phyloP scores from a whole-genome alignment of 1,140 invertebrate genomes.

The Apis dorsata region DNA sequence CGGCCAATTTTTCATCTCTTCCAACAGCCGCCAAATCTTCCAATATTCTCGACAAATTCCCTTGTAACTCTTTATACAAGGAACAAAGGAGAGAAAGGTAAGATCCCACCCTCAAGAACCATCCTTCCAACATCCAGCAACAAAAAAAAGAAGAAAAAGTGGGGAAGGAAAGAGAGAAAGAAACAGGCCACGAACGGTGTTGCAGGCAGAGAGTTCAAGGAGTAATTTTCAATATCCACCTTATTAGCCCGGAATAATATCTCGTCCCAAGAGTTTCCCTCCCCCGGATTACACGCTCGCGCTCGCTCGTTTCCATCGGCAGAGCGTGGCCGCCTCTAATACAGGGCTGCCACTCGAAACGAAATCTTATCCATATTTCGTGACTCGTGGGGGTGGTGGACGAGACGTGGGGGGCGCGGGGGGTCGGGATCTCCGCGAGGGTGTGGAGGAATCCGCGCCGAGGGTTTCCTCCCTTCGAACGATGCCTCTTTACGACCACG shows the following conservation, averaged over 20 bases:
- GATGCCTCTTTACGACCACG: constrained; percentile 48
- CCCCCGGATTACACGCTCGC: constrained; percentile 56
- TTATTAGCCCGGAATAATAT: constrained; percentile 68
- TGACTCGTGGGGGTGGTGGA: constrained; percentile 20
- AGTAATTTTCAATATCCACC: constrained; percentile 68
- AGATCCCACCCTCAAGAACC: not conserved
- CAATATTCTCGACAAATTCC: constrained; percentile 14
- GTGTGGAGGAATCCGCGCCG: constrained; percentile 7
- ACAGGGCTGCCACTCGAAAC: constrained; percentile 45
- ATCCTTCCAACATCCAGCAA: not conserved
- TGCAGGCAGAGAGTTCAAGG: not conserved
- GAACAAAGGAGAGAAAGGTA: not conserved
- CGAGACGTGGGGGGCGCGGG: not conserved
- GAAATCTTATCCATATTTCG: constrained; percentile 63
- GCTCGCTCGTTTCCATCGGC: constrained; percentile 28
- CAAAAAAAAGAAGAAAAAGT: too few species aligned
- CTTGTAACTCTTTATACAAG: constrained; percentile 7
- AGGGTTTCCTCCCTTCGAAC: constrained; percentile 38
- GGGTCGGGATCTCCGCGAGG: not conserved
- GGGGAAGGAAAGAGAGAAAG: not conserved
- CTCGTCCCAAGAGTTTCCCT: constrained; percentile 62
- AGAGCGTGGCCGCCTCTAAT: constrained; percentile 32
- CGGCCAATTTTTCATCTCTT: too few species aligned
- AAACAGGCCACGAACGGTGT: not conserved
- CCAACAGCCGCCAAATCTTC: not conserved